phyloP scores from a whole-genome alignment of 1,140 invertebrate genomes.

The Aphis craccivora region DNA sequence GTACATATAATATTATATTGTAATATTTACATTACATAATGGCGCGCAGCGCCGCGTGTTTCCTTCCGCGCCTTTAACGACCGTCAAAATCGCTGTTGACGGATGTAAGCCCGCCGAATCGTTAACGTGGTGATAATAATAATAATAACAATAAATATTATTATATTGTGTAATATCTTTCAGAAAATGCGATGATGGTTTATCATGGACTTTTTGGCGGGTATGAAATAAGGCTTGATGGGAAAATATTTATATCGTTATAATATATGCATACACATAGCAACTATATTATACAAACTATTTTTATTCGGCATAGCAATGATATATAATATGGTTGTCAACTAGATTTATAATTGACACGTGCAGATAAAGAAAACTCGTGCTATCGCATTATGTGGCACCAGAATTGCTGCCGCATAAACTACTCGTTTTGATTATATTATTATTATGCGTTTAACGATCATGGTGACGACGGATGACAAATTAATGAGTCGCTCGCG shows the following conservation, averaged over 20 bases:
- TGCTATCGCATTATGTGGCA: background rate
- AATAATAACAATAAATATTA: background rate
- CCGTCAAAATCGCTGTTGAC: slow-evolving; percentile 5
- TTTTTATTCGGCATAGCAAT: background rate
- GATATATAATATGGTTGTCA: background rate
- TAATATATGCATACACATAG: background rate
- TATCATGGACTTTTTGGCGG: background rate
- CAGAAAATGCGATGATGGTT: background rate
- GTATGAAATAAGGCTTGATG: background rate
- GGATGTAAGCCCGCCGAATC: background rate
- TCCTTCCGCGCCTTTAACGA: background rate
- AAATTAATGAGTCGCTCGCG: background rate
- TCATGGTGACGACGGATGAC: background rate
- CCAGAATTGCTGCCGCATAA: background rate
- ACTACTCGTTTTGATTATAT: background rate
- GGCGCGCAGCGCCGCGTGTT: background rate
- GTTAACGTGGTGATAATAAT: background rate
- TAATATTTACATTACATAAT: slow-evolving; percentile 12
- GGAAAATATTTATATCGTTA: background rate
- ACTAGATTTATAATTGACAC: background rate
- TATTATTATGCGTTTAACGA: background rate
- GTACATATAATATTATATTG: background rate
- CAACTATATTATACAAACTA: background rate
- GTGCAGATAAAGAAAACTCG: background rate
- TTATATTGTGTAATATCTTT: slow-evolving; percentile 4